These are phyloP conservation scores for Syrphus vitripennis DNA, from an alignment of 2,888 invertebrate species.

Conservation along the genomic window DNA sequence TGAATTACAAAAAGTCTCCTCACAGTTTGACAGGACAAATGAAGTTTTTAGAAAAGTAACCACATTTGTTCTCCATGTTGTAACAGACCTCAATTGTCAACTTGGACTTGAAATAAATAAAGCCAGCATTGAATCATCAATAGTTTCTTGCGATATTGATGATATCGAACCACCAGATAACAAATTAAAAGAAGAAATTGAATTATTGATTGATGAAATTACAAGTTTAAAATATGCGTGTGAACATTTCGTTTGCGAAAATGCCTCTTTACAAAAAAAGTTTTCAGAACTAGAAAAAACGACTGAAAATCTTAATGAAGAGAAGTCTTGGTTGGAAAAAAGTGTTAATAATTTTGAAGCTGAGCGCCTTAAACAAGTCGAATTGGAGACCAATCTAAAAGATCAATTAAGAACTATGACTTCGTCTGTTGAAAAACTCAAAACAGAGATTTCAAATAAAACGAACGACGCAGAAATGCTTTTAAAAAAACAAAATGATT, in stretches of 20 bases:
- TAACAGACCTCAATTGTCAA: background rate
- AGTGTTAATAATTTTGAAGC: background rate
- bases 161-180: background rate
- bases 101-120: background rate
- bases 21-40: background rate
- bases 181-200: slow-evolving; percentile 62
- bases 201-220: slow-evolving; percentile 71
- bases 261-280: slow-evolving; percentile 56
- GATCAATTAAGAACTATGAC: slow-evolving; percentile 18
- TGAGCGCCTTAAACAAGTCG: background rate
- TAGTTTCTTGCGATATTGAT: background rate
- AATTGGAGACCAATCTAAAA: slow-evolving; percentile 22
- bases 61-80: background rate
- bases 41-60: background rate
- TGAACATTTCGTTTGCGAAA: slow-evolving; percentile 69
- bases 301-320: background rate
- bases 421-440: slow-evolving; percentile 9
- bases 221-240: slow-evolving; percentile 71
- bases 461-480: slow-evolving; percentile 10
- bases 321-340: slow-evolving; percentile 2
- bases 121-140: background rate
- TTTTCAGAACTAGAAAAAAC: slow-evolving; percentile 26
- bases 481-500: background rate
- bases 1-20: background rate
- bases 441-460: slow-evolving; percentile 20